Base-by-base conservation (phyloP, 2,888 invertebrate genomes). In the Chrysolina haemoptera region DNA sequence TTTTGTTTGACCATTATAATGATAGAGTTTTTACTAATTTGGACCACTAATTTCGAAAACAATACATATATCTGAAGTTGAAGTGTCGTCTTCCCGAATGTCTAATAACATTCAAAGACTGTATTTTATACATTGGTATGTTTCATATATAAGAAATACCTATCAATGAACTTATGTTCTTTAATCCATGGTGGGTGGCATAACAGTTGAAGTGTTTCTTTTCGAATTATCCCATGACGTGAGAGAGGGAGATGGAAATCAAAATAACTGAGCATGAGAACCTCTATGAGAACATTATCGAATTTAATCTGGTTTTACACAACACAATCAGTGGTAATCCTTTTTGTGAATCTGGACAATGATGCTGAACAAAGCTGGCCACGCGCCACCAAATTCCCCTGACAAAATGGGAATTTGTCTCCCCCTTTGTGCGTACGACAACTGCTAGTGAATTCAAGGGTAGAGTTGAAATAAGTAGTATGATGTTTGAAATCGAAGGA, bases 261-360 rank as follows among this genome's bases (percentile, higher is more conserved):
- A 66, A 67, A 35, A 59, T n/a, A 46, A 27, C 14, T 16, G 46
- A 22, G 64, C 46, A 67, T 12, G 22, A 46, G 62, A 48, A 22
- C 48, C 35, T 50, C 22, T 35, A 62, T 68, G 43, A 11, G 41
- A 67, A 71, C 67, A 55, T 62, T 59, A 48, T 27, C 18, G 67
- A 68, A 71, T 67, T 67, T 71, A 68, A 71, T 55, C 68, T 41
- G 41, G 66, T 71, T 71, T 48, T 62, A 62, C 67, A 70, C 70
- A 40, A 50, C 70, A 65, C 70, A 70, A 70, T 43, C 64, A 59
- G 20, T 41, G 35, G 64, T 70, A 70, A 70, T 70, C 70, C 70
- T 65, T 65, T 70, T 70, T 70, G 67, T 62, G 65, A 43, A 71
- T 71, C 70, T 65, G 69, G 35, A 69, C 69, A 69, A 65, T 55